Evolutionary conservation across 1,140 invertebrate species (phyloP).

Genomic region (Bombus impatiens): DNA sequence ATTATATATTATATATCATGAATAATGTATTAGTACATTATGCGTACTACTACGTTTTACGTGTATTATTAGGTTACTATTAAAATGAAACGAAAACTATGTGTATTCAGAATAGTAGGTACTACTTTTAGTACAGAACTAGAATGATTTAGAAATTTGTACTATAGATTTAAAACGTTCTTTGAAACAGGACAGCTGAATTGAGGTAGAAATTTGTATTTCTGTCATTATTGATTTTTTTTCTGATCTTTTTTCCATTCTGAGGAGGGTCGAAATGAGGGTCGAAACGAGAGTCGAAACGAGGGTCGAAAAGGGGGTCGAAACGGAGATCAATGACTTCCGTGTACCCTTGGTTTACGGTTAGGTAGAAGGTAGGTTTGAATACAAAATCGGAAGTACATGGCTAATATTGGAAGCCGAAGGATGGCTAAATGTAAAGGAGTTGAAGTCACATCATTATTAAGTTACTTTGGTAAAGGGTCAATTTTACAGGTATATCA

Average conservation of each 20-base stretch:
- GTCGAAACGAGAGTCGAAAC: not conserved
- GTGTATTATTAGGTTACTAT: too few relatives aligned
- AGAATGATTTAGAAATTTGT: too few relatives aligned
- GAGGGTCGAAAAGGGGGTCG: too few relatives aligned
- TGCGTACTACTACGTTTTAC: too few relatives aligned
- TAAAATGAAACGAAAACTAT: too few relatives aligned
- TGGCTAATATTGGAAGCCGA: not conserved
- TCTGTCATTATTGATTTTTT: too few relatives aligned
- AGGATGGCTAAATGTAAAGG: not conserved
- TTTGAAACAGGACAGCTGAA: too few relatives aligned
- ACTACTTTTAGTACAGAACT: too few relatives aligned
- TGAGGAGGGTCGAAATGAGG: too few relatives aligned
- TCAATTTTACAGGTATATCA: not conserved
- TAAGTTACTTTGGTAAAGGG: not conserved
- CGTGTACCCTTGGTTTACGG: not conserved
- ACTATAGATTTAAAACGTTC: too few relatives aligned
- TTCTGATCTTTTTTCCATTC: too few relatives aligned
- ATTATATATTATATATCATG: not conserved
- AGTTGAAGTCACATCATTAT: rapidly evolving
- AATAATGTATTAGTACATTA: not conserved
- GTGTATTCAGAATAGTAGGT: not conserved
- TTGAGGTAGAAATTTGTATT: too few relatives aligned
- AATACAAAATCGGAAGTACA: not conserved
- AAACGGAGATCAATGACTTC: not conserved
- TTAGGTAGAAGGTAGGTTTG: not conserved